Percentiles rank a stretch among this genome's conserved stretches.
Evolutionary conservation across 1,140 invertebrate species (phyloP).

Genomic region (Potamilus streckersoni): DNA sequence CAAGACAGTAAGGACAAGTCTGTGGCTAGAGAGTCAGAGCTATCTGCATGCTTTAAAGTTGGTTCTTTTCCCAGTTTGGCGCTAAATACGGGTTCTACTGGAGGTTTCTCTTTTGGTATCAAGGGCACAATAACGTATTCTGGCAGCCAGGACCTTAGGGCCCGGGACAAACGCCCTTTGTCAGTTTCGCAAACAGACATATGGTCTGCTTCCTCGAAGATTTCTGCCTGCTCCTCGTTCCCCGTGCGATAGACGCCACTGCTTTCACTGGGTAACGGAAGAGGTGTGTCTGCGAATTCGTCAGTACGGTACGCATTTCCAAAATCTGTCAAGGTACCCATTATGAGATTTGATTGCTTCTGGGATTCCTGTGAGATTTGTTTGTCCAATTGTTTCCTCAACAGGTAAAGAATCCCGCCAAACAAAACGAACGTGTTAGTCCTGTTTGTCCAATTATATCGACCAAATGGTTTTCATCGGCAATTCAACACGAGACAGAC

Average conservation of each 20-base stretch:
- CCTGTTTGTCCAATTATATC: too few species aligned
- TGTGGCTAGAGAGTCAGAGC: slow-evolving; percentile 46
- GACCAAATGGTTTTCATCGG: too few species aligned
- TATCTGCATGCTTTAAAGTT: slow-evolving; percentile 29
- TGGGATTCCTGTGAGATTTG: too few species aligned
- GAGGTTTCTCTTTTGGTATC: slow-evolving; percentile 36
- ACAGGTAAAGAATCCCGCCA: too few species aligned
- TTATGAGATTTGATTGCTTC: too few species aligned
- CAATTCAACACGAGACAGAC: too few species aligned
- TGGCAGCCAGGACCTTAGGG: slow-evolving; percentile 46
- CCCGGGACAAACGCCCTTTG: slow-evolving; percentile 42
- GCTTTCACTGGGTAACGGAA: slow-evolving; percentile 2
- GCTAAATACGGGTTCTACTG: slow-evolving; percentile 43
- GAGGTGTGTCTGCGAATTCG: slow-evolving; percentile 7
- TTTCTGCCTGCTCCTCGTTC: slow-evolving; percentile 5
- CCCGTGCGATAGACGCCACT: slow-evolving; percentile 9
- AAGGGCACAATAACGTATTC: slow-evolving; percentile 37
- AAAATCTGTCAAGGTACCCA: too few species aligned
- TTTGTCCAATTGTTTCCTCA: too few species aligned
- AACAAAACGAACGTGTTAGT: too few species aligned
- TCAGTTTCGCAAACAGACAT: slow-evolving; percentile 24
- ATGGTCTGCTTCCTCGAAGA: slow-evolving; percentile 9
- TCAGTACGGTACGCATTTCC: background rate
- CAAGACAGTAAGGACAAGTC: slow-evolving; percentile 48
- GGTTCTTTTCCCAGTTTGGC: slow-evolving; percentile 38